These are phyloP conservation scores for Felis chaus DNA, from an alignment of 2,113 vertebrate species.

Conservation along the genomic window DNA sequence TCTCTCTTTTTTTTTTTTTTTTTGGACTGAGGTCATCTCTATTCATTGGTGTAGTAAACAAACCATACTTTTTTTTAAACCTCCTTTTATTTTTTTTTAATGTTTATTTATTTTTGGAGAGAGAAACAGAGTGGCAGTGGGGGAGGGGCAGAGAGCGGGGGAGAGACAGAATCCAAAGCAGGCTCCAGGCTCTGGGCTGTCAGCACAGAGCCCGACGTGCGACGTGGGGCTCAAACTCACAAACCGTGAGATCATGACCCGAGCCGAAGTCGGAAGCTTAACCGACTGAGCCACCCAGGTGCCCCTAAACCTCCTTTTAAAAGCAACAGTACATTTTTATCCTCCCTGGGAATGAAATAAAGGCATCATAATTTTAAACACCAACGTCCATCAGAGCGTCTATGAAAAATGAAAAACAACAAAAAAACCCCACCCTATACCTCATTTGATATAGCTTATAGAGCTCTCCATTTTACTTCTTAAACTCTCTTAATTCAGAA, in stretches of 20 bases:
- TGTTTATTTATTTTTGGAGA: no score
- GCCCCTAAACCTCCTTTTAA: conserved; percentile 67
- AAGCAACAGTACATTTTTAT: conserved; percentile 69
- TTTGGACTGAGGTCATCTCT: conserved; percentile 74
- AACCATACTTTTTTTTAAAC: background rate
- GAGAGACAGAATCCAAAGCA: no score
- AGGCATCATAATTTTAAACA: background rate
- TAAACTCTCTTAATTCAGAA: background rate
- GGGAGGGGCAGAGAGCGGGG: no score
- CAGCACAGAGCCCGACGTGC: no score
- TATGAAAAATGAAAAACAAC: background rate
- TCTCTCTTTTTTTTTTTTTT: background rate
- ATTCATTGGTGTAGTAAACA: conserved; percentile 54
- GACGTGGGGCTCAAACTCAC: no score
- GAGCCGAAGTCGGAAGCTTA: no score
- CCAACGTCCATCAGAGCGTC: background rate
- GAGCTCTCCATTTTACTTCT: fast-evolving
- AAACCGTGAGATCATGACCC: no score
- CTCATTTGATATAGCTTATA: background rate
- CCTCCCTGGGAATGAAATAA: conserved; percentile 47
- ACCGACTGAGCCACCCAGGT: no score
- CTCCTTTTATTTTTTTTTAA: background rate
- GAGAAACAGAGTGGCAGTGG: no score
- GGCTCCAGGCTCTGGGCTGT: no score
- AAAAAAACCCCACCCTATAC: background rate